Base-by-base conservation (phyloP, 2,888 invertebrate species). In the Erebia epiphron region DNA sequence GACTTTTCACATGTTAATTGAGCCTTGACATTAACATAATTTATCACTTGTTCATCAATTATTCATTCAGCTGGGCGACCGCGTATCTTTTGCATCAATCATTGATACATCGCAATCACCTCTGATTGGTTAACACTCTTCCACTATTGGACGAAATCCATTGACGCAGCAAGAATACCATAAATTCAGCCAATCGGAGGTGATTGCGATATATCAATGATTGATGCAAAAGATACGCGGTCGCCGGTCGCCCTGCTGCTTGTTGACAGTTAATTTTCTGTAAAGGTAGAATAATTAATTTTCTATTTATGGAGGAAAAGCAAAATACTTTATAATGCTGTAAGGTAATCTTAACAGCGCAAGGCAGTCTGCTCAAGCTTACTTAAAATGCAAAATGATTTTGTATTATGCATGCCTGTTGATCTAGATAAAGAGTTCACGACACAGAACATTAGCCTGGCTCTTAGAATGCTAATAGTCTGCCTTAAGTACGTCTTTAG, bases 361-460 rank as follows among this genome's bases (percentile, higher is more conserved):
- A 14, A 11, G 21, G 49, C 14, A 49, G 46, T 13, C 49, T 21
- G n/a, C n/a, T n/a, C n/a, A 14, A 62, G 62, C 62, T 49, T 64
- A 52, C 50, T 64, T 64, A 35, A 52, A 63, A 50, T 63, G 63
- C 63, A 50, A 63, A 64, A 52, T 64, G 64, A 64, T 52, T 64
- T 64, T 64, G 52, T 64, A 64, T 64, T 64, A 64, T 64, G 64
- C 64, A 64, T 64, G 64, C 64, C 52, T n/a, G 64, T 52, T 64
- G 21, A 64, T 64, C 64, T 64, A 52, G 64, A 64, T 64, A 64
- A 64, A 14, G 21, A 35, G 64, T 52, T 52, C 64, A 35, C 35
- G 64, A 64, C 64, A 64, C 64, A 64, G 52, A 64, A 64, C 64
- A 64, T 52, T 64, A 50, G 64, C 52, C 64, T 35, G 16, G 52